Evolutionary conservation across 2,888 invertebrate species (phyloP), one percentile per base, ranked within the genome.

Genomic region (Antheraea yamamai): DNA sequence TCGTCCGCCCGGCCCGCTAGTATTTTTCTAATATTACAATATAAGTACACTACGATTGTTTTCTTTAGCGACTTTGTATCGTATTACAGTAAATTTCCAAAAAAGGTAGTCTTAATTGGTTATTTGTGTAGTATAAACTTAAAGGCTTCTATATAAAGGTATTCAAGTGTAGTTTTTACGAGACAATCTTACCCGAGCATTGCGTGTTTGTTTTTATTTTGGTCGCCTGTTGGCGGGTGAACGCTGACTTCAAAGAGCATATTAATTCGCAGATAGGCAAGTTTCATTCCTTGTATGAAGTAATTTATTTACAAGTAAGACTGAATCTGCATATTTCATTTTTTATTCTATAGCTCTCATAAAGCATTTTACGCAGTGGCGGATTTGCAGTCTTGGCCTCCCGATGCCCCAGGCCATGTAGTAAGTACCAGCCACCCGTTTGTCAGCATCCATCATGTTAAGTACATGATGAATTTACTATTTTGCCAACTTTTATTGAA

Each of bases 151-250:
- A 68, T 30, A 70, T 70, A 70, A 39, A 70, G 70, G 35, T 26
- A 70, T 39, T 70, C 18, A 70, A 70, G 73, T 78, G 80, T 85
- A 84, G 84, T 88, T 91, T 91, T 92, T 91, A 92, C 89, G 90
- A 91, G 88, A 89, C 89, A 91, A 92, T 92, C 92, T 92, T 92
- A 88, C 88, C 84, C 88, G 89, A 88, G 88, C 83, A 80, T 81
- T 89, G 88, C 91, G 89, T 88, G 89, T 86, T 85, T 87, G 89
- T 88, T 89, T 91, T 91, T 47, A 47, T 47, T 92, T 90, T 91
- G 73, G 89, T 90, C 82, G 88, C 91, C 87, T 66, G 85, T 83
- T 83, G 86, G 89, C 88, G 82, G 79, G 84, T 81, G 83, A 83
- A 80, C 85, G 83, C 84, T 82, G 75, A 78, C 74, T 76, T 4